Base-by-base conservation (phyloP, 1,140 invertebrate species). In the Sarcophaga bullata region DNA sequence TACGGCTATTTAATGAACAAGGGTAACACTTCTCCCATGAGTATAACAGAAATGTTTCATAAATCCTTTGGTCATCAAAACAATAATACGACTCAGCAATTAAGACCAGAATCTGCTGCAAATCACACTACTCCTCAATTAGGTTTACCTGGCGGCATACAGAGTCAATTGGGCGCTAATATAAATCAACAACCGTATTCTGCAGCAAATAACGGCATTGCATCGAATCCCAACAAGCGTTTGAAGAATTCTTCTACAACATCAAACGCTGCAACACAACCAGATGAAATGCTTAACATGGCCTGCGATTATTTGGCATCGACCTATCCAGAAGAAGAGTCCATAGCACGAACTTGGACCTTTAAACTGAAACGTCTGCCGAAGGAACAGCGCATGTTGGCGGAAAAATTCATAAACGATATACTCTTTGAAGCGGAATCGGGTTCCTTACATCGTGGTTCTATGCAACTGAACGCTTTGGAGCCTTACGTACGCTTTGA, bases 391-490 rank as follows among this genome's bases (percentile, higher is more conserved):
- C 84, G 88, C 0, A 84, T 89, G 8, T 84, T 89, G 6, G 88
- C 88, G 11, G 88, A 89, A 82, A 87, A 87, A 1, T 89, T 88
- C 37, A 89, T 89, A n/a, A 89, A 89, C 47, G 88, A 89, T 62
- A 88, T 89, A n/a, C 85, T 89, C 0, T 89, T 89, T 37, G 88
- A 89, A 81, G 88, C 88, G 10, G 88, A 89, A 81, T 88, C 86
- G 3, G 86, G 85, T 62, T 89, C 88, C 62, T 78, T 89, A 78
- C 88, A 89, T 80, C 86, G 88, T 6, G 88, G 87, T 5, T 89
- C 88, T 0, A 86, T 89, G 13, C 87, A 89, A 81, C 85, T 89
- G 58, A 89, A 89, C 17, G 87, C 85, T 68, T 88, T 88, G 13
- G 88, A 89, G 80, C 88, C 88, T 15, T 89, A 86, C 62, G 88